Percentiles rank a stretch among this genome's conserved stretches.
phyloP scores from a whole-genome alignment of 1,140 invertebrate species.

The Trachymyrmex septentrionalis region DNA sequence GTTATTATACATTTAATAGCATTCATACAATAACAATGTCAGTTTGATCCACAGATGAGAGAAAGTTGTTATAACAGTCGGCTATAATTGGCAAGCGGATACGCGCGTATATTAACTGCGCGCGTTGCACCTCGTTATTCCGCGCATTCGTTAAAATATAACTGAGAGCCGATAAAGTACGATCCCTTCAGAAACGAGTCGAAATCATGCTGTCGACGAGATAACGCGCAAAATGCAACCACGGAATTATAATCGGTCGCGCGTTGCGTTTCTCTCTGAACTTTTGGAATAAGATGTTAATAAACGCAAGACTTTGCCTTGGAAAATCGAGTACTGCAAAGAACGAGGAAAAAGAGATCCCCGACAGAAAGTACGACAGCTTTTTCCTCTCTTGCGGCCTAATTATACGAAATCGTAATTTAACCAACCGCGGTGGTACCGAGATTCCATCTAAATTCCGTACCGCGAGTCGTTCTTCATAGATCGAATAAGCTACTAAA shows the following conservation, averaged over 20 bases:
- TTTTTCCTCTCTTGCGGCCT: slow-evolving; percentile 60
- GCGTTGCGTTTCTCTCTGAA: slow-evolving; percentile 39
- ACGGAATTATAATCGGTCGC: slow-evolving; percentile 60
- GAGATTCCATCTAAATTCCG: slow-evolving; percentile 48
- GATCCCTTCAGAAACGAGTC: slow-evolving; percentile 35
- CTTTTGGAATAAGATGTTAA: slow-evolving; percentile 63
- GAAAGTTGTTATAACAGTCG: slow-evolving; percentile 29
- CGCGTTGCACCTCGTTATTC: slow-evolving; percentile 45
- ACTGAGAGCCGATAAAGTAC: slow-evolving; percentile 20
- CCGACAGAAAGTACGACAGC: slow-evolving; percentile 6
- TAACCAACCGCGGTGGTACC: slow-evolving; percentile 30
- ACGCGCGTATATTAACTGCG: slow-evolving; percentile 11
- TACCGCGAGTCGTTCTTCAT: slow-evolving; percentile 11
- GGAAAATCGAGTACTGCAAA: not conserved
- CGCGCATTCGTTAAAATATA: slow-evolving; percentile 45
- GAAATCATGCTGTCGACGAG: not conserved
- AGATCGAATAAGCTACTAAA: slow-evolving; percentile 24
- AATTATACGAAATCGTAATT: slow-evolving; percentile 74
- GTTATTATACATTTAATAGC: slow-evolving; percentile 58
- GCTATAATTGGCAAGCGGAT: slow-evolving; percentile 57
- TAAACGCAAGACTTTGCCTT: slow-evolving; percentile 61
- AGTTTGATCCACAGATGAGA: slow-evolving; percentile 27
- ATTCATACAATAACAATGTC: slow-evolving; percentile 42
- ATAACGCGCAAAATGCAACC: slow-evolving; percentile 28
- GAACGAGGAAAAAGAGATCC: not conserved